Evolutionary conservation across 2,113 vertebrate genomes (phyloP), one percentile per base, ranked within the genome.

Genomic region (Leucoraja erinaceus): DNA sequence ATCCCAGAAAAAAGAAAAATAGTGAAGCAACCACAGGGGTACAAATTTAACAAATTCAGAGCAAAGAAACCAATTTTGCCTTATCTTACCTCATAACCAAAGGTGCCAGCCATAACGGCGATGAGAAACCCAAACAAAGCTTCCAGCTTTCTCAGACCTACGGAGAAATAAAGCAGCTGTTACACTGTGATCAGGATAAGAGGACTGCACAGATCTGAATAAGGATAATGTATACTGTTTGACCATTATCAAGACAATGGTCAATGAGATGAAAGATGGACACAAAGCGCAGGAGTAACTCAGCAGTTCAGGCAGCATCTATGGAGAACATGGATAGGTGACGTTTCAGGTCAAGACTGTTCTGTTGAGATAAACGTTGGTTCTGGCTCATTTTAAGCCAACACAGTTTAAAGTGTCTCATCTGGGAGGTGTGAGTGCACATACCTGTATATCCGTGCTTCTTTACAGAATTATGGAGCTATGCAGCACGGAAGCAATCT

Each of bases 121-220:
- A 93, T 78, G 28, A 77, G 61, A 76, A 93, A 78, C 12, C 18
- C 93, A 63, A 93, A 83, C 38, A 93, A 81, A 78, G 72, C 74
- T 38, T 93, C 72, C n/a, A 93, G 33, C 18, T 93, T 93, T 78
- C 79, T 93, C 31, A 79, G 25, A 63, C 75, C 61, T 93, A 76
- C 2, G 28, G 74, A 93, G 47, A 10, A 93, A 72, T 72, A 20
- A 25, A 28, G 78, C 77, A 66, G 9, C 9, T 78, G 54, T 81
- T 76, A 76, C 3, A 93, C 38, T 25, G 38, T 47, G 16, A 14
- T 33, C 61, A 66, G 38, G 38, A 47, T 0, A 47, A 47, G 38
- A 3, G 38, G 38, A 47, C 38, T 47, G 38, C 3, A 47, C 38
- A 47, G 38, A 47, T 14, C 63, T 66, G 63, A 66, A 66, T 14